Percentiles rank a stretch among this genome's conserved stretches.
Evolutionary conservation across 2,888 invertebrate species (phyloP).

Genomic region (Salticus scenicus): DNA sequence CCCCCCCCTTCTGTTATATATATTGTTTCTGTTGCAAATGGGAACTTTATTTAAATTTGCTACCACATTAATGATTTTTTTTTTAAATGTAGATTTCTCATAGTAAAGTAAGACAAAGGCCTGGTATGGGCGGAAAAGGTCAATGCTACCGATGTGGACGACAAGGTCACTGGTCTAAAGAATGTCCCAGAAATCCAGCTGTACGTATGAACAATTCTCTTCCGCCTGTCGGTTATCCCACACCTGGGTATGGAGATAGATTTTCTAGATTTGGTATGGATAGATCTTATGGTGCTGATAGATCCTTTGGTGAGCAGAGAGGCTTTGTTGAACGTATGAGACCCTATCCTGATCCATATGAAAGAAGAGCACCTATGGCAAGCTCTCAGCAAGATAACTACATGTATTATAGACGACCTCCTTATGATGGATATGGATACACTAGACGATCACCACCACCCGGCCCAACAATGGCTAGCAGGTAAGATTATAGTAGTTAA

Average conservation of each 20-base stretch:
- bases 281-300: constrained; percentile 57
- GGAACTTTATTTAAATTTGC: no score
- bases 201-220: constrained; percentile 49
- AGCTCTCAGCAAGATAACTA: constrained; percentile 61
- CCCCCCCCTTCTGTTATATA: no score
- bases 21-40: no score
- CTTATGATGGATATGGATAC: constrained; percentile 61
- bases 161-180: constrained; percentile 89
- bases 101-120: constrained; percentile 93
- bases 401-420: constrained; percentile 71
- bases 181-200: constrained; percentile 66
- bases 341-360: constrained; percentile 73
- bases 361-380: constrained; percentile 70
- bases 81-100: constrained; percentile 63
- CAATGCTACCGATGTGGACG: constrained; percentile 93
- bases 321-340: constrained; percentile 70
- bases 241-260: constrained; percentile 39
- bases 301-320: constrained; percentile 51
- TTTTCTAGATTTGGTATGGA: constrained; percentile 62
- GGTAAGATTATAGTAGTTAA: constrained; percentile 37
- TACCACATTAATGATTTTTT: not conserved
- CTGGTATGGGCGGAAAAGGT: constrained; percentile 97
- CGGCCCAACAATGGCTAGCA: constrained; percentile 44
- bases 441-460: constrained; percentile 61
- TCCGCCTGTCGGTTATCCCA: constrained; percentile 59